These are phyloP conservation scores for Acleris emargana DNA, from an alignment of 2,888 invertebrate species.

Conservation along the genomic window DNA sequence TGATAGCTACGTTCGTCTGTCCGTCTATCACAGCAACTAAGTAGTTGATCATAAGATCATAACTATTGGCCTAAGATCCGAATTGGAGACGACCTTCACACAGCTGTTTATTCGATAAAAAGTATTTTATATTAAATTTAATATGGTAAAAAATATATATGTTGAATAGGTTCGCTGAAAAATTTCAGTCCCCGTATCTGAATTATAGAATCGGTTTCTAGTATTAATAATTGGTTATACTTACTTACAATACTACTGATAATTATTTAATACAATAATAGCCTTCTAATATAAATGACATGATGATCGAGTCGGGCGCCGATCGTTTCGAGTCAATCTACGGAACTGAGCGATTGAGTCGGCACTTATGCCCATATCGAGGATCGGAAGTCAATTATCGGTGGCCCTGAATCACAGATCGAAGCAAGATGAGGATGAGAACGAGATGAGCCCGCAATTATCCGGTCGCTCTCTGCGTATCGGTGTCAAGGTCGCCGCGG, in stretches of 20 bases:
- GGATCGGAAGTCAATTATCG: slow-evolving; percentile 62
- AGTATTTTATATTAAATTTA: no score
- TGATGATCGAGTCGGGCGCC: slow-evolving; percentile 12
- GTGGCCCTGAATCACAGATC: slow-evolving; percentile 64
- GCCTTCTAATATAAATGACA: slow-evolving; percentile 17
- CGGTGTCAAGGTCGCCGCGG: slow-evolving; percentile 65
- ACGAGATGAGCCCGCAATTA: slow-evolving; percentile 34
- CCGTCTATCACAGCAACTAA: no score
- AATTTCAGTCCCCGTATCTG: no score
- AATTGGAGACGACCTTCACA: no score
- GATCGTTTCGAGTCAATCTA: slow-evolving; percentile 13
- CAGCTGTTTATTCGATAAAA: no score
- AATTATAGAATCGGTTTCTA: no score
- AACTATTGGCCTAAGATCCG: no score
- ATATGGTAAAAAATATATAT: no score
- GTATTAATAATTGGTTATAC: not conserved
- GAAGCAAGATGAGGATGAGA: slow-evolving; percentile 38
- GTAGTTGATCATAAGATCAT: no score
- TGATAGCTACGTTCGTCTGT: no score
- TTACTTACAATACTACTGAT: slow-evolving; percentile 13
- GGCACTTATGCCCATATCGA: slow-evolving; percentile 51
- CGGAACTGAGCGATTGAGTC: slow-evolving; percentile 28
- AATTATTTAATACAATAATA: slow-evolving; percentile 18
- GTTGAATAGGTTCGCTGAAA: no score
- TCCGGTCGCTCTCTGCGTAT: slow-evolving; percentile 40